These are phyloP conservation scores for Orbicella faveolata DNA, from an alignment of 64 coral and sea anemone genomes.

Conservation along the genomic window DNA sequence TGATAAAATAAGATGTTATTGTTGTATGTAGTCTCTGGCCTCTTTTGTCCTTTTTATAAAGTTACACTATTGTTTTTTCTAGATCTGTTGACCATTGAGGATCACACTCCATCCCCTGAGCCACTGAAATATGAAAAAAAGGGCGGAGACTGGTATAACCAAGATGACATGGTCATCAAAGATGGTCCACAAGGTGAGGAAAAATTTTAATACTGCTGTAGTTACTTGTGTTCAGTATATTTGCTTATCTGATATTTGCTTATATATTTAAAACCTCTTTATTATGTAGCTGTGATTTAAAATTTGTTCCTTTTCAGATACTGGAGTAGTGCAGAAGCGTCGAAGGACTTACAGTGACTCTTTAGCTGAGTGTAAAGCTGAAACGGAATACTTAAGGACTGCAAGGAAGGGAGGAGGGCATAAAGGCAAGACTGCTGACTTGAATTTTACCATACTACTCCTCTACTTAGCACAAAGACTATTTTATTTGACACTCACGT, in stretches of 20 bases:
- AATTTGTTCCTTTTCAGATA: neutral
- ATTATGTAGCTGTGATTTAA: neutral
- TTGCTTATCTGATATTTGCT: no score
- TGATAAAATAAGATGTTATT: no score
- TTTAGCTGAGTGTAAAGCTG: slow-evolving; percentile 15
- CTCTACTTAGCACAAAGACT: no score
- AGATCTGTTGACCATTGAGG: slow-evolving; percentile 58
- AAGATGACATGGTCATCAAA: slow-evolving; percentile 63
- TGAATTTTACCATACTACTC: neutral
- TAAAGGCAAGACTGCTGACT: slow-evolving; percentile 16
- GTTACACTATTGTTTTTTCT: neutral
- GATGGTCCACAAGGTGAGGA: slow-evolving; percentile 31
- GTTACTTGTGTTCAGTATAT: neutral
- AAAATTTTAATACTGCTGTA: neutral
- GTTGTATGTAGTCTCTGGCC: neutral
- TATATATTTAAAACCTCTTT: neutral
- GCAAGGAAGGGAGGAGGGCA: slow-evolving; percentile 61
- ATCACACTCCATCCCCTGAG: slow-evolving; percentile 47
- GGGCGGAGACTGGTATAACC: slow-evolving; percentile 59
- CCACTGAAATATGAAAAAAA: slow-evolving; percentile 47
- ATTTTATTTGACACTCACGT: no score
- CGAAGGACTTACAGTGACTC: slow-evolving; percentile 17
- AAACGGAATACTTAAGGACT: slow-evolving; percentile 51
- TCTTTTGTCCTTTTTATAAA: neutral
- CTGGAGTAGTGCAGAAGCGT: slow-evolving; percentile 6